Base-by-base conservation (phyloP, 2,797 vertebrate species). In the Neosilurus mollespiculum region DNA sequence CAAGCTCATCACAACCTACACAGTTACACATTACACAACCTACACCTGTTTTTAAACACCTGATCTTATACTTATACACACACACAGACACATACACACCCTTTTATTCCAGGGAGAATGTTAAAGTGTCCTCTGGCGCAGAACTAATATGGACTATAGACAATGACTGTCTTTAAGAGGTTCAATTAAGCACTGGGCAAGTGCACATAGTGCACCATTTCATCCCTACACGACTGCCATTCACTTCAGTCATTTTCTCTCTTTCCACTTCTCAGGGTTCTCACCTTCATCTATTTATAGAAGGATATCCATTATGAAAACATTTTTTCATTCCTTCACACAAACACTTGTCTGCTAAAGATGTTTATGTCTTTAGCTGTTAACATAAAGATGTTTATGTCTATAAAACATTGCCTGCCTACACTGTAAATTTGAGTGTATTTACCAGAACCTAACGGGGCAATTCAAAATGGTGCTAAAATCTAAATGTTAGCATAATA, bases 161-260 rank as follows among this genome's bases (percentile, higher is more conserved):
- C 76, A 75, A 69, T 54, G 20, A 30, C 61, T 73, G 70, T 81
- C 78, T 61, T 85, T 87, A 89, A 62, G 72, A 81, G 75, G 75
- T 81, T 59, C 83, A 84, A 76, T 78, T 37, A 59, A 84, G 84
- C 59, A 70, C 84, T 69, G 37, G 54, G 78, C 72, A 80, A 69
- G 62, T 51, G 85, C 43, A 72, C 76, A 67, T 16, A 64, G 64
- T 20, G 80, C 37, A 69, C 34, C 8, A 54, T 78, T 56, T 56
- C n/a, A 34, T 66, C 73, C 58, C 77, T 51, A 43, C 81, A 24
- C 26, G 58, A 66, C 51, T 84, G 73, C 56, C 26, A 64, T 65
- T 83, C 72, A 34, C 65, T 58, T 79, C 79, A 69, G 53, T 58
- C 16, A 11, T 71, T 12, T 11, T 51, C 49, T 1, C 30, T 81